Base-by-base conservation (phyloP, 2,888 invertebrate genomes). In the Phorcus lineatus region DNA sequence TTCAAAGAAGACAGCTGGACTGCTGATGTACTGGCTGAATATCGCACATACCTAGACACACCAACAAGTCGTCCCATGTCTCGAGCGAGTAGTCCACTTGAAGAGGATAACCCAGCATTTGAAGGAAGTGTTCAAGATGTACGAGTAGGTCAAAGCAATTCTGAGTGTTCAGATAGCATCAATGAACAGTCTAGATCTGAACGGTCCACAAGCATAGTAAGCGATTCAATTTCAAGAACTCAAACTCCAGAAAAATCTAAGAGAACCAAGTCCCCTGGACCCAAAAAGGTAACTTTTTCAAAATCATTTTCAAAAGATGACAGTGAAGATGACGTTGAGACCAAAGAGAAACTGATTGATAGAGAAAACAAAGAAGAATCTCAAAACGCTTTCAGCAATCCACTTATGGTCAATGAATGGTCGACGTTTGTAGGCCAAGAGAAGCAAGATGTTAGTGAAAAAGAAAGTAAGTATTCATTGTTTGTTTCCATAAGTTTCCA, bases 311-410 rank as follows among this genome's bases (percentile, higher is more conserved):
- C 36, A 9, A 77, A 77, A 36, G 55, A 77, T 36, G 77, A 77
- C 57, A 77, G 22, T 31, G 36, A 77, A 31, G 55, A 78, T 77
- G 80, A 79, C 36, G 28, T 22, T 11, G 81, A 82, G 57, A 79
- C 83, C 24, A 74, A 67, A 22, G 78, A 78, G 7, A 62, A 78
- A 67, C 70, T 79, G 52, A 78, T 80, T 11, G 75, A 70, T 13
- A 53, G 55, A 22, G 67, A 77, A 19, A 40, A n/a, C 16, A 66
- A 76, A 17, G 81, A 83, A 13, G 83, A 83, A 24, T 84, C 86
- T 74, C 62, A 83, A 31, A 81, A 86, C 81, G 89, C 86, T 0
- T 90, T 89, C 85, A 87, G 88, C 81, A 89, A 89, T 80, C 89
- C 87, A 55, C 85, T 80, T 9, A 52, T 88, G 77, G 84, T 83